phyloP scores from a whole-genome alignment of 2,888 invertebrate species.

The Alcis repandata region DNA sequence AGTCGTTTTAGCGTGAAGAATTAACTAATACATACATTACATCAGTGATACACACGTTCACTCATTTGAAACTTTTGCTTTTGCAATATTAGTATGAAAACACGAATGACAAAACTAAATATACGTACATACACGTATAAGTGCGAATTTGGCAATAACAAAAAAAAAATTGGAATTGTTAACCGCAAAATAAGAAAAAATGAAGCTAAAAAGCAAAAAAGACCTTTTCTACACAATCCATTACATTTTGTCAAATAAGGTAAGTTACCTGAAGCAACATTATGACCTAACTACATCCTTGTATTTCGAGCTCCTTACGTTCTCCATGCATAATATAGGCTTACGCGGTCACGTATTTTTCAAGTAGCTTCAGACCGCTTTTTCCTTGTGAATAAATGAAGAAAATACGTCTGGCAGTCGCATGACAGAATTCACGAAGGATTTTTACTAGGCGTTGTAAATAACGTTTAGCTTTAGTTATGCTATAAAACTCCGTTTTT shows the following conservation, averaged over 20 bases:
- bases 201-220: neutral
- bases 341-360: constrained; percentile 81
- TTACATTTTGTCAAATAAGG: constrained; percentile 13
- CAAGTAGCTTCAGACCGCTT: constrained; percentile 76
- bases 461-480: constrained; percentile 52
- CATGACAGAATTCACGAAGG: constrained; percentile 59
- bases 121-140: too few species aligned
- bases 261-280: constrained; percentile 28
- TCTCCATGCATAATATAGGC: constrained; percentile 75
- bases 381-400: constrained; percentile 80
- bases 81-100: too few species aligned
- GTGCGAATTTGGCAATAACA: too few species aligned
- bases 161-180: neutral
- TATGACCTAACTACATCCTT: constrained; percentile 48
- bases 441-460: constrained; percentile 45
- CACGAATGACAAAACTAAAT: too few species aligned
- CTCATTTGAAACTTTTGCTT: too few species aligned
- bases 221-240: neutral
- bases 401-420: constrained; percentile 75
- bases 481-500: constrained; percentile 31
- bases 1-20: too few species aligned
- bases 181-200: neutral
- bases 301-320: constrained; percentile 43
- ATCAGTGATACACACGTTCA: too few species aligned
- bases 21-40: too few species aligned